Base-by-base conservation (phyloP, 2,888 invertebrate genomes). In the Sclerodermus sp. region DNA sequence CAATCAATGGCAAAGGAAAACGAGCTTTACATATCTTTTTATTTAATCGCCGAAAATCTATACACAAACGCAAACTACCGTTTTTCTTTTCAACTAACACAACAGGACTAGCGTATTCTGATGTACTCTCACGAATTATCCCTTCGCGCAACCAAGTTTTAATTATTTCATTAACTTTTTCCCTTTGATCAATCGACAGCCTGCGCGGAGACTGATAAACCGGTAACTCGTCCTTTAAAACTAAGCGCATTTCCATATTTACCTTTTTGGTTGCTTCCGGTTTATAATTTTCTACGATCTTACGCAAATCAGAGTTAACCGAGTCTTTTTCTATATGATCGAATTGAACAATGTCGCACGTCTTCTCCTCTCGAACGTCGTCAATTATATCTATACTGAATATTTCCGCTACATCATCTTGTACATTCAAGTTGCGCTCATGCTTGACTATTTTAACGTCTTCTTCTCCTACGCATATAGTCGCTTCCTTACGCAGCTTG, bases 1-100 rank as follows among this genome's bases (percentile, higher is more conserved):
- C 23, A 3, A 23, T 23, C 30, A 61, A 48, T 1, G 70, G 68
- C 8, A 73, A 23, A 0, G 66, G 69, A 42, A 63, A 66, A 5
- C 62, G 13, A 40, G 68, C 71, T 0, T 65, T 62, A 0, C 62
- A 48, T 0, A 68, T 71, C 0, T 56, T 47, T 3, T 37, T 36
- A 45, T 73, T 76, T 23, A 23, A 23, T 8, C 3, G 8, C 8
- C 23, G 23, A 23, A 5, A 23, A 8, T 23, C 23, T 3, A 23
- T 23, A 23, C 23, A 23, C 3, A 23, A 8, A 5, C 23, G 3
- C 4, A 5, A 5, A 3, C 4, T 5, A 23, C 4, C 23, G 8
- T 23, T 8, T 23, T 8, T 3, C 8, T 23, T 23, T 23, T 23
- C 8, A 5, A 23, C 23, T 3, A 23, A 8, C 4, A 23, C 23